A percentile compares a stretch with the other conserved stretches of the same genome.
Conservation (phyloP, 2,888 invertebrate species). For the Dasypogon diadema region DNA sequence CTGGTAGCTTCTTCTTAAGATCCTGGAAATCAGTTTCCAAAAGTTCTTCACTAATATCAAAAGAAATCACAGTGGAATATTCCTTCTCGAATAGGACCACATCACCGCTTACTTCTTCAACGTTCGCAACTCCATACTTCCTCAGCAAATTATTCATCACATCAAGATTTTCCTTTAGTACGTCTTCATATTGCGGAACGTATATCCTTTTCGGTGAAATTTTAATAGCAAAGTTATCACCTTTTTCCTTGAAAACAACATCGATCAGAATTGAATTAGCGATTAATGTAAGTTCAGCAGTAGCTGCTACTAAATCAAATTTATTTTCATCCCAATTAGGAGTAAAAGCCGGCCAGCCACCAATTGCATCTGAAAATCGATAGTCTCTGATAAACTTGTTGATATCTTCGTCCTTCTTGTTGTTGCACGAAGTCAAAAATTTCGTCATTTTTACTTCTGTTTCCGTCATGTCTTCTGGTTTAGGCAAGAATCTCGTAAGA, state of each 20-base stretch:
- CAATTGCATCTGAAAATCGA: neutral
- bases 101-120: neutral
- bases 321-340: neutral
- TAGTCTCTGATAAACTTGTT: neutral
- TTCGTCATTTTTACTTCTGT: neutral
- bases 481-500: neutral
- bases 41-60: neutral
- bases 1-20: constrained; percentile 1
- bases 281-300: constrained; percentile 23
- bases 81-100: constrained; percentile 5
- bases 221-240: neutral
- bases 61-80: neutral
- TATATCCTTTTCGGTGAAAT: constrained; percentile 20
- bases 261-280: constrained; percentile 6
- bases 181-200: neutral
- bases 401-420: neutral
- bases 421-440: neutral
- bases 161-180: neutral
- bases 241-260: neutral
- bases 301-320: constrained; percentile 10
- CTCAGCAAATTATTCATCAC: neutral
- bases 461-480: neutral
- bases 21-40: neutral
- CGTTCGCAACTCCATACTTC: neutral
- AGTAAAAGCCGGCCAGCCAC: neutral